Conservation (phyloP, 2,113 vertebrate genomes). For the Cariama cristata region DNA sequence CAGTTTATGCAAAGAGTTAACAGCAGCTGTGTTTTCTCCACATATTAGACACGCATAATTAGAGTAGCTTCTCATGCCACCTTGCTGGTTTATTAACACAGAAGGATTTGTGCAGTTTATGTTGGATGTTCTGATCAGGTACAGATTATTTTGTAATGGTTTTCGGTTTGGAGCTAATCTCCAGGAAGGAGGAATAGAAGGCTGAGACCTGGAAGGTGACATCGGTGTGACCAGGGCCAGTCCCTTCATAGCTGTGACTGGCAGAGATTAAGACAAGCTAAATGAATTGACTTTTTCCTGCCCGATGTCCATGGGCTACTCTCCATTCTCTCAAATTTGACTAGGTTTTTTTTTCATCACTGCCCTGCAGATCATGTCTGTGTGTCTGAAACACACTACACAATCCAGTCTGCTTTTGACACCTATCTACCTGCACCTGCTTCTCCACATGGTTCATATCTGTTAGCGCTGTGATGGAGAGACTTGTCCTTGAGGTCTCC, state of each 20-base stretch:
- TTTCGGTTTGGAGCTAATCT: not conserved
- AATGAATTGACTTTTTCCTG: not conserved
- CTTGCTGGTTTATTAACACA: not conserved
- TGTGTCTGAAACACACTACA: not conserved
- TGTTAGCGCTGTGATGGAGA: not conserved
- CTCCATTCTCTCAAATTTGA: not conserved
- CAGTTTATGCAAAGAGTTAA: not conserved
- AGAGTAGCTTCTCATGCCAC: not conserved
- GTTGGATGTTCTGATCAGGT: not conserved
- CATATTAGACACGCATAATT: not conserved
- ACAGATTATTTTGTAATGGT: not conserved
- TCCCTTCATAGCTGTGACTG: not conserved
- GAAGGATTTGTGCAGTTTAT: not conserved
- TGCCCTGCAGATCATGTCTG: not conserved
- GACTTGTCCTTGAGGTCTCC: not conserved
- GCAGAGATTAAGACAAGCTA: not conserved
- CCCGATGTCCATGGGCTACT: not conserved
- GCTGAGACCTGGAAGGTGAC: not conserved
- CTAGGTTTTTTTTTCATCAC: not conserved
- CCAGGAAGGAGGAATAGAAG: not conserved
- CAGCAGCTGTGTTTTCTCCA: not conserved
- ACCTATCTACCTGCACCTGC: not conserved
- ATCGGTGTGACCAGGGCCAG: not conserved
- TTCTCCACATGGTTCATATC: not conserved
- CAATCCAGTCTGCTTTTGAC: not conserved